Base-by-base conservation (phyloP, 2,113 vertebrate species). In the Isurus oxyrinchus region DNA sequence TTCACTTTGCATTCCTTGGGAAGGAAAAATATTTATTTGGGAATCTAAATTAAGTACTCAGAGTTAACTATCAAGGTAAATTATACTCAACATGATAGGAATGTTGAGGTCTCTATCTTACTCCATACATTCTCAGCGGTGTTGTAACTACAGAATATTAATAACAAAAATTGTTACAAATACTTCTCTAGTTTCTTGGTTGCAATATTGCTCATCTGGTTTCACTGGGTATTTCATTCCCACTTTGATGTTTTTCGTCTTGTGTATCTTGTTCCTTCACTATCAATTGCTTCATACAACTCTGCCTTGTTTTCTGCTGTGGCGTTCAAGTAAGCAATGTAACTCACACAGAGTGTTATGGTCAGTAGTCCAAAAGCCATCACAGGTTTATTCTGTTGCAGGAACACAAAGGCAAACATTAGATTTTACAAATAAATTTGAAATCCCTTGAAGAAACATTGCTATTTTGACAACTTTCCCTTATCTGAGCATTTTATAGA, bases 281-380 rank as follows among this genome's bases (percentile, higher is more conserved):
- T 98, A 97, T 99, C 98, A 0, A 99, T 27, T 21, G 98, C 98
- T 98, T 99, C 99, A 0, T 98, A 99, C 14, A 99, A 98, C 94
- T 99, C 98, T 96, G 98, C 98, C 96, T 98, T 98, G 96, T 99
- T 99, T 87, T 99, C 99, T 96, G 98, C 97, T 49, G 97, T 97
- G 13, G 98, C 99, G 25, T 99, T 99, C 97, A 99, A 97, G 97
- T 99, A 99, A 57, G 99, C 99, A 96, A 99, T 98, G 96, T 99
- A 99, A 61, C 98, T 98, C 96, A 99, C 98, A 1, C 99, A 99
- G 55, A 99, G 96, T 0, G 98, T 98, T 97, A 99, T 97, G 79
- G 98, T 97, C 88, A 98, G 0, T 94, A 99, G 97, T 91, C 99
- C 99, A 59, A 99, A 98, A 14, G 96, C 98, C 99, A 99, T 99